A percentile compares a stretch with the other conserved stretches of the same genome.
phyloP scores from a whole-genome alignment of 2,888 invertebrate species.

The Tachina lurida region DNA sequence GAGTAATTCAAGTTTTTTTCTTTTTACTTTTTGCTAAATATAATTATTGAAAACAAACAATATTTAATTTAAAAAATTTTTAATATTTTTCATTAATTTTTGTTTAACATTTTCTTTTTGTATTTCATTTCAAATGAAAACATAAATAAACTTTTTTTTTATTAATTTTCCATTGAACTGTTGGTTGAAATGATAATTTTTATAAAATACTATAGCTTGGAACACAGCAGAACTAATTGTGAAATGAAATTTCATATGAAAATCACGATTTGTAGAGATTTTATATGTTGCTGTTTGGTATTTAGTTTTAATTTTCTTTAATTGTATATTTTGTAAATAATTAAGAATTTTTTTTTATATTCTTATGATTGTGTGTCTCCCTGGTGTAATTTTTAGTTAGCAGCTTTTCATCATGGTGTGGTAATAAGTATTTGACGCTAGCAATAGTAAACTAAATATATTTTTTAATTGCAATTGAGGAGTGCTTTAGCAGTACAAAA shows the following conservation, averaged over 20 bases:
- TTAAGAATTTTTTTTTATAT: too few species aligned
- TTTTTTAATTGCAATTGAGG: too few species aligned
- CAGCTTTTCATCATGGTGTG: too few species aligned
- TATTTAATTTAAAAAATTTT: constrained; percentile 55
- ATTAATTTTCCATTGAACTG: neutral
- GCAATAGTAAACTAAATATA: too few species aligned
- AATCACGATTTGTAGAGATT: neutral
- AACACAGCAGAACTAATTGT: neutral
- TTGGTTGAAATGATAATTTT: neutral
- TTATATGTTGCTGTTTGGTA: neutral
- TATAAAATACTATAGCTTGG: neutral
- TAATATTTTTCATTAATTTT: constrained; percentile 48
- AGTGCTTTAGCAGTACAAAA: too few species aligned
- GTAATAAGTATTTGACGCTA: too few species aligned
- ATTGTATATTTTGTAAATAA: too few species aligned
- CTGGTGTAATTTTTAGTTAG: too few species aligned
- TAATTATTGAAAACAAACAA: constrained; percentile 70
- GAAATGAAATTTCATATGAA: neutral
- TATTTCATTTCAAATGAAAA: constrained; percentile 24
- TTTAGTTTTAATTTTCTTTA: too few species aligned
- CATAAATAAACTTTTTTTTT: too few species aligned
- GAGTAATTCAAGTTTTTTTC: constrained; percentile 31
- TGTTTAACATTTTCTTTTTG: neutral
- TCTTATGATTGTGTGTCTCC: too few species aligned
- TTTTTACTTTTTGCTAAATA: constrained; percentile 40